Base-by-base conservation (phyloP, 2,113 vertebrate genomes). In the Sinocyclocheilus anophthalmus region DNA sequence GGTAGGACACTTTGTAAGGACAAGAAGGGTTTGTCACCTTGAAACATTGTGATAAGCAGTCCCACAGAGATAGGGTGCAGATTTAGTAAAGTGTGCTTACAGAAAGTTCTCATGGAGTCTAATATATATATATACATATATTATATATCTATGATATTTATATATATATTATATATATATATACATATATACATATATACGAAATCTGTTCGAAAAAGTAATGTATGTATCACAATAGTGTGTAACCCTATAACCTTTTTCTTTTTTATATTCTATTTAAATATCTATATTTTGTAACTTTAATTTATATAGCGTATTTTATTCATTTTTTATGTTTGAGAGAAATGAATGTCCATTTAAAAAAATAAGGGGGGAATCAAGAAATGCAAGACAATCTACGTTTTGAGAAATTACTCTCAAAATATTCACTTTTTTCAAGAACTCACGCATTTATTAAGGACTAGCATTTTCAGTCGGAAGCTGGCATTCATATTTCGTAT, bases 1-100 rank as follows among this genome's bases (percentile, higher is more conserved):
- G 80, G 45, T 48, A 50, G 79, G 63, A 82, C 80, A 33, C 63
- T 82, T 70, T 70, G 80, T 70, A 13, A 82, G 80, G 10, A 82
- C 80, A 69, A 50, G 55, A 45, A 81, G 80, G 63, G 18, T 42
- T 82, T 82, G 24, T 82, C 80, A 82, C 80, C 42, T 82, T 82
- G 80, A 69, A 39, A 61, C 24, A n/a, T 53, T 69, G 61, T 13
- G 80, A 82, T 82, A 53, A 53, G 26, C 42, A 82, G 22, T n/a
- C n/a, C n/a, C n/a, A n/a, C n/a, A n/a, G n/a, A n/a, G n/a, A n/a
- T n/a, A n/a, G n/a, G n/a, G n/a, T n/a, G n/a, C n/a, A n/a, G n/a
- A n/a, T n/a, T n/a, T n/a, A n/a, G n/a, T n/a, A n/a, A n/a, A n/a
- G n/a, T n/a, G n/a, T n/a, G n/a, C n/a, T n/a, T n/a, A n/a, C n/a